Evolutionary conservation across 2,888 invertebrate genomes (phyloP), one percentile per base, ranked within the genome.

Genomic region (Abrostola triplasia): DNA sequence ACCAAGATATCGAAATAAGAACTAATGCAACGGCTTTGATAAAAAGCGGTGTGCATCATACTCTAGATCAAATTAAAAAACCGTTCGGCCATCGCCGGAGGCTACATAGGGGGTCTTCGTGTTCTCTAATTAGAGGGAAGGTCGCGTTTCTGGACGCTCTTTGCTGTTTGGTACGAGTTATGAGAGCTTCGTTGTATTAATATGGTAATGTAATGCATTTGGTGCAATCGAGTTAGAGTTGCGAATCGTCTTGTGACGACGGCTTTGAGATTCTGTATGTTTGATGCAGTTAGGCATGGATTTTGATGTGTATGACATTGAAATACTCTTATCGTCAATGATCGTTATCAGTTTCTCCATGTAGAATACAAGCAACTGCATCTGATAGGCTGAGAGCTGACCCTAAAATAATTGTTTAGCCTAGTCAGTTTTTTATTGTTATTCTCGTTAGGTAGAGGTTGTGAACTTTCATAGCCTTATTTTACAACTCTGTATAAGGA

Each of bases 81-180:
- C 83, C 80, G 80, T 79, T 76, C 79, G 79, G 84, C 81, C 77
- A 66, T 79, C 75, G 85, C 86, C 82, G 49, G 67, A 40, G 70
- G 79, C 77, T 65, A 67, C 76, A 58, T 70, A 64, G 77, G 81
- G 77, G 76, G 80, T 81, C 84, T 82, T 79, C 82, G 40, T 64
- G 70, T 83, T 79, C 82, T 84, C 83, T 86, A 90, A 90, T 90
- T 89, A 90, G 84, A 88, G 83, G 70, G 72, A 67, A 83, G 83
- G 85, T 84, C 85, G 82, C 84, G 49, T 84, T 82, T 82, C 86
- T 85, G 85, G 71, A 76, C 67, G 61, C 58, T 81, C 85, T 88
- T 88, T 87, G 84, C 83, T 76, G 74, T 69, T 60, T 81, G 80
- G 83, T 69, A 11, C 71, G 79, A 84, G 80, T 66, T 51, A 69